Evolutionary conservation across 2,888 invertebrate species (phyloP).

Genomic region (Spialia ferax): DNA sequence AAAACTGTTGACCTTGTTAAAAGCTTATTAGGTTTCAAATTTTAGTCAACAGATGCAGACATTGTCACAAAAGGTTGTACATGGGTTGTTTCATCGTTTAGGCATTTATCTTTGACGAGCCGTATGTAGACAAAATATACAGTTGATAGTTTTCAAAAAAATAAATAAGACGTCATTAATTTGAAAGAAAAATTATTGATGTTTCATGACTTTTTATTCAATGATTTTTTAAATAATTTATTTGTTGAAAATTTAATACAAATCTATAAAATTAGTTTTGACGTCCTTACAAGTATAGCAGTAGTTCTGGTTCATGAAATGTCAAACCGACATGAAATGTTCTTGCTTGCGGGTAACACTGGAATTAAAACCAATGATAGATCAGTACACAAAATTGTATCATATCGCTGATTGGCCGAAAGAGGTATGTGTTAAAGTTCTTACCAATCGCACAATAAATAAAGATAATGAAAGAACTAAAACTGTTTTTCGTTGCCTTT

Average conservation of each 20-base stretch:
- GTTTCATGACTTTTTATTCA: background rate
- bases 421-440: constrained; percentile 37
- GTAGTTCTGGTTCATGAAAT: constrained; percentile 30
- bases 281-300: constrained; percentile 62
- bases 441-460: constrained; percentile 43
- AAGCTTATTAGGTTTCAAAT: constrained; percentile 86
- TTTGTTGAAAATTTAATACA: background rate
- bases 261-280: constrained; percentile 9
- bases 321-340: constrained; percentile 36
- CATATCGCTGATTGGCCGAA: constrained; percentile 13
- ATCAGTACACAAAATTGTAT: constrained; percentile 2
- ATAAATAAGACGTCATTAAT: background rate
- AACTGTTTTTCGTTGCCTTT: background rate
- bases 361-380: constrained; percentile 45
- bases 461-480: constrained; percentile 13
- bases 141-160: constrained; percentile 10
- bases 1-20: constrained; percentile 88
- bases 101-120: constrained; percentile 61
- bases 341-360: constrained; percentile 40
- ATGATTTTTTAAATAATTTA: background rate
- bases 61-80: constrained; percentile 79
- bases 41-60: constrained; percentile 87
- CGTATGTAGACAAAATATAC: constrained; percentile 40
- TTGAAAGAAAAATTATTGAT: background rate
- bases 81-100: constrained; percentile 65